A percentile compares a stretch with the other conserved stretches of the same genome.
phyloP scores from a whole-genome alignment of 2,888 invertebrate genomes.

The Ophioninae sp. region DNA sequence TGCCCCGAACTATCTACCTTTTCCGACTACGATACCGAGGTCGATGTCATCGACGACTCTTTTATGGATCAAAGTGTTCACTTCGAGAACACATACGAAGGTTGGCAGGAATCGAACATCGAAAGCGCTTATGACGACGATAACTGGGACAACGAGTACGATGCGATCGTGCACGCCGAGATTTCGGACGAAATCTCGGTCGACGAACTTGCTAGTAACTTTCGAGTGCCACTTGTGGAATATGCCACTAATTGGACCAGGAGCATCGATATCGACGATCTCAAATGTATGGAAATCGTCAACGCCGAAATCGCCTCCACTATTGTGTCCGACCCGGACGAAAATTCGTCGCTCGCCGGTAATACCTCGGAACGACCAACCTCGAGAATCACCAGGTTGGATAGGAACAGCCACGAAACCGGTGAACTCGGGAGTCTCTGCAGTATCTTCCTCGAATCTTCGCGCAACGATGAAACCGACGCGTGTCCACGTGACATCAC shows the following conservation, averaged over 20 bases:
- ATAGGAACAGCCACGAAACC: neutral
- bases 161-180: constrained; percentile 12
- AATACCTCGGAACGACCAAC: neutral
- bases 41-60: constrained; percentile 3
- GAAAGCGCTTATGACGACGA: constrained; percentile 35
- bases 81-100: constrained; percentile 16
- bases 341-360: neutral
- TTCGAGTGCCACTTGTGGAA: constrained; percentile 13
- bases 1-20: constrained; percentile 65
- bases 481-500: constrained; percentile 55
- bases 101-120: constrained; percentile 11
- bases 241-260: constrained; percentile 1
- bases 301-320: neutral
- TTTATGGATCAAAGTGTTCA: constrained; percentile 10
- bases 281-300: constrained; percentile 19
- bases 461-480: constrained; percentile 58
- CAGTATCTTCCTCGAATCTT: constrained; percentile 69
- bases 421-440: constrained; percentile 66
- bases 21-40: constrained; percentile 62
- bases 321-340: neutral
- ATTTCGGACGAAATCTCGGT: neutral
- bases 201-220: neutral
- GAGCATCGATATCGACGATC: constrained; percentile 38
- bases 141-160: constrained; percentile 58
- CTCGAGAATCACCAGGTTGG: constrained; percentile 19